Evolutionary conservation across 2,797 vertebrate species (phyloP).

Genomic region (Urophycis tenuis): DNA sequence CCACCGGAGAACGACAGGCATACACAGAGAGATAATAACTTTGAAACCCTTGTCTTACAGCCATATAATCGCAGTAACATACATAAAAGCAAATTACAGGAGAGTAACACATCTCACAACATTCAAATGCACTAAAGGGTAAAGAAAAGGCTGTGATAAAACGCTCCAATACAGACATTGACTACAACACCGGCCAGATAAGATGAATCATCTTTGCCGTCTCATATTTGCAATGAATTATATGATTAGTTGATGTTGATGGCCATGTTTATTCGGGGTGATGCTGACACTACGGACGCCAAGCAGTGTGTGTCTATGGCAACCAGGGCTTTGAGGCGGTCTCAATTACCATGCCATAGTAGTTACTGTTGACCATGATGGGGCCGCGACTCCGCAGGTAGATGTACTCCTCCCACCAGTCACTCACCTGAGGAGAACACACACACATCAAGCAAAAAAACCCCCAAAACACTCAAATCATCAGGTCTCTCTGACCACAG

Average conservation of each 20-base stretch:
- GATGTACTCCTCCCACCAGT: constrained; percentile 88
- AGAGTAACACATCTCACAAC: neutral
- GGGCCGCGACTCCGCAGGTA: constrained; percentile 75
- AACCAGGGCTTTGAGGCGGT: neutral
- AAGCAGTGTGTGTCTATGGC: neutral
- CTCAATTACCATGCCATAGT: constrained; percentile 76
- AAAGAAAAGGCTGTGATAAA: no score
- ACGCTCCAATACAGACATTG: no score
- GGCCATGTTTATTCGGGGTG: neutral
- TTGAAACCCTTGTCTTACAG: neutral
- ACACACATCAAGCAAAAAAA: neutral
- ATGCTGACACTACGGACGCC: neutral
- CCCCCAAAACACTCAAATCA: neutral
- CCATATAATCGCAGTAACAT: neutral
- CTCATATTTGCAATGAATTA: neutral
- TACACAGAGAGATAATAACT: neutral
- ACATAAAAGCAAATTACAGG: neutral
- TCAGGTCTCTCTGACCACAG: neutral
- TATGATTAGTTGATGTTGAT: neutral
- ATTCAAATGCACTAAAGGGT: neutral
- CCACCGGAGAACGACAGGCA: neutral
- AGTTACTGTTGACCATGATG: constrained; percentile 87
- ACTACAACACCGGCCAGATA: neutral
- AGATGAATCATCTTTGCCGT: neutral
- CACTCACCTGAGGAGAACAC: constrained; percentile 69